Evolutionary conservation across 2,797 vertebrate genomes (phyloP), one percentile per base, ranked within the genome.

Genomic region (Cuniculus paca): DNA sequence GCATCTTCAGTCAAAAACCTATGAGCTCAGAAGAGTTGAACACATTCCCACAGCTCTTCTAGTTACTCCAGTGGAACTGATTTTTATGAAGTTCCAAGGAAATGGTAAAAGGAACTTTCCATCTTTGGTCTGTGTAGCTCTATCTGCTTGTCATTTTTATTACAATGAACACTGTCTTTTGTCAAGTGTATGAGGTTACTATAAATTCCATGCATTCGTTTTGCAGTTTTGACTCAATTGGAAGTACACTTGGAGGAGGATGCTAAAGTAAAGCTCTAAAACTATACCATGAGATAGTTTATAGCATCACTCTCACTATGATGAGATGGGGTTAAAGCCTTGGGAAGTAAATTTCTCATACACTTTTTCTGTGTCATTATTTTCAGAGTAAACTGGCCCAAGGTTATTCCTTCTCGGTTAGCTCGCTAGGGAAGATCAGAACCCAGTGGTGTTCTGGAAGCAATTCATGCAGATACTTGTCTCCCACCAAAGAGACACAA

Each of bases 61-160:
- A 36, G 48, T 48, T n/a, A 87, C 12, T 82, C 50, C 39, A 28
- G 0, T 68, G 74, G 63, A 81, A 80, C 0, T 54, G 65, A 26
- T 77, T 82, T 91, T 89, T 60, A 54, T 7, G 34, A 92, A 50
- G 12, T 78, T 82, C 50, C 56, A 81, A 65, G 48, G 88, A 83
- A 88, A 34, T 28, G 74, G 72, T 22, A 72, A 20, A 19, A 68
- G 52, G 20, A 56, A 75, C n/a, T 87, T 81, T 42, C 63, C 54
- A 86, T 94, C 91, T 97, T 97, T 96, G 93, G 88, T 94, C 96
- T 94, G 58, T 78, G 63, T 82, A 91, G 74, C 89, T 86, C 82
- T 58, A 79, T 82, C 83, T 84, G 80, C 72, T 90, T 70, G n/a
- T 68, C 56, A 93, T 54, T 78, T 84, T 94, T 87, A 95, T 92